phyloP scores from a whole-genome alignment of 2,113 vertebrate genomes.

The Serinus canaria region DNA sequence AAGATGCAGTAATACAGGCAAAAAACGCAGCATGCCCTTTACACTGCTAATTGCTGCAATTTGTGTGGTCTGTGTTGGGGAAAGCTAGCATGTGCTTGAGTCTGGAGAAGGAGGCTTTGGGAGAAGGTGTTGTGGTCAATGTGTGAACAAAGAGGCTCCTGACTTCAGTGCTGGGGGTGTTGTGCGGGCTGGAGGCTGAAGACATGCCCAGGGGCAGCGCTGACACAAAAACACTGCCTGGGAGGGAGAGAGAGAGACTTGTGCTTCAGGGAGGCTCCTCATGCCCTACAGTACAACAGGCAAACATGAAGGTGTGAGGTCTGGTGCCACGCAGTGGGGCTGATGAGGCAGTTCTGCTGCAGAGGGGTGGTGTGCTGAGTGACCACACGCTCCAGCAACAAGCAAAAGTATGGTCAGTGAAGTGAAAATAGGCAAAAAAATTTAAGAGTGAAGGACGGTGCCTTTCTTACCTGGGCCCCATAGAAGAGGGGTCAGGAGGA shows the following conservation, averaged over 20 bases:
- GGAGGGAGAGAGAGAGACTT: neutral
- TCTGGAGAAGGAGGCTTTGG: neutral
- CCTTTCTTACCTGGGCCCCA: neutral
- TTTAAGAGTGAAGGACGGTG: neutral
- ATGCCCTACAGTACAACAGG: rapidly evolving
- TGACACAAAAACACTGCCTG: neutral
- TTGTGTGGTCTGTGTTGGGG: neutral
- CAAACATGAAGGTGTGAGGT: neutral
- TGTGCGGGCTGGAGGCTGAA: neutral
- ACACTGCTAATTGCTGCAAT: constrained; percentile 42
- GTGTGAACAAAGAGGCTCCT: neutral
- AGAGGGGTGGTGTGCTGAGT: neutral
- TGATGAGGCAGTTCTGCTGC: neutral
- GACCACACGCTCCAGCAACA: neutral
- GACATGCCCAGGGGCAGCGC: neutral
- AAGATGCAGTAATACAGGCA: neutral
- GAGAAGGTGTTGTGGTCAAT: neutral
- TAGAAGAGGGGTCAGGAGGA: neutral
- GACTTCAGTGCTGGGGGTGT: neutral
- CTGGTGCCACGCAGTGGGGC: rapidly evolving
- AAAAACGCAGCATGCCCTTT: constrained; percentile 35
- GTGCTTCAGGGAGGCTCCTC: neutral
- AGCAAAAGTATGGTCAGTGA: neutral
- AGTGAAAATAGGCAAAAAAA: neutral
- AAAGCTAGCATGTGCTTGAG: neutral